These are phyloP conservation scores for Drosophila maculinotata DNA, from an alignment of 2,888 invertebrate genomes.

Conservation along the genomic window DNA sequence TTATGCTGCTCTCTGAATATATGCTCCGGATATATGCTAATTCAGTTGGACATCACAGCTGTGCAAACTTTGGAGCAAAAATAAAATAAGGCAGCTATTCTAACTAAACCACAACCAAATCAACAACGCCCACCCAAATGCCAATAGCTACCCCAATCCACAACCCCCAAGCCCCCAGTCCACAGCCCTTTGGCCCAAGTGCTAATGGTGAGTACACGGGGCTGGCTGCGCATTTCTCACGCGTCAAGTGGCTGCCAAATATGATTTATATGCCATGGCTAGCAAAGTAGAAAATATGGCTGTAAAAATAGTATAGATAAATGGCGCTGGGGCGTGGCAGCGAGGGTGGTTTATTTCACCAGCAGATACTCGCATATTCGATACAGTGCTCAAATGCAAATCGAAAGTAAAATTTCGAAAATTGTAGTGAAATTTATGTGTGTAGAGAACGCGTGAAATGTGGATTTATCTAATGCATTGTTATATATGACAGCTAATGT, in stretches of 20 bases:
- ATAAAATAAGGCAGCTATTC: constrained; percentile 9
- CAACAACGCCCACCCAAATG: constrained; percentile 14
- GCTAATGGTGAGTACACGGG: constrained; percentile 44
- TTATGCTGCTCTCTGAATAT: background rate
- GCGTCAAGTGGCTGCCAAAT: constrained; percentile 76
- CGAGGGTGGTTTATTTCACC: background rate
- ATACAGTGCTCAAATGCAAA: constrained; percentile 10
- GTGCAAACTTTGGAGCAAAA: constrained; percentile 17
- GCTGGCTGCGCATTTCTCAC: constrained; percentile 65
- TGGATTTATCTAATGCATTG: constrained; percentile 31
- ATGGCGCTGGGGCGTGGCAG: constrained; percentile 4
- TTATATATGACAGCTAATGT: constrained; percentile 12
- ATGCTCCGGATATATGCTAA: constrained; percentile 35
- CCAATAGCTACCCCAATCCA: background rate
- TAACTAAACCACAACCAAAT: constrained; percentile 33
- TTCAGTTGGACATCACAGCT: constrained; percentile 27
- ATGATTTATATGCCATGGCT: constrained; percentile 70
- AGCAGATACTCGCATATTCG: background rate
- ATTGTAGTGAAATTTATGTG: constrained; percentile 36
- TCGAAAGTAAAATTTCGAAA: constrained; percentile 18
- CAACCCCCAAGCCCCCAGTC: constrained; percentile 1
- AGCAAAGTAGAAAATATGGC: constrained; percentile 60
- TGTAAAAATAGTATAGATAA: constrained; percentile 56
- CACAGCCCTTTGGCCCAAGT: constrained; percentile 25
- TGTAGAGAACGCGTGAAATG: constrained; percentile 29